Evolutionary conservation across 2,888 invertebrate genomes (phyloP), one percentile per base, ranked within the genome.

Genomic region (Eilema griseolum): DNA sequence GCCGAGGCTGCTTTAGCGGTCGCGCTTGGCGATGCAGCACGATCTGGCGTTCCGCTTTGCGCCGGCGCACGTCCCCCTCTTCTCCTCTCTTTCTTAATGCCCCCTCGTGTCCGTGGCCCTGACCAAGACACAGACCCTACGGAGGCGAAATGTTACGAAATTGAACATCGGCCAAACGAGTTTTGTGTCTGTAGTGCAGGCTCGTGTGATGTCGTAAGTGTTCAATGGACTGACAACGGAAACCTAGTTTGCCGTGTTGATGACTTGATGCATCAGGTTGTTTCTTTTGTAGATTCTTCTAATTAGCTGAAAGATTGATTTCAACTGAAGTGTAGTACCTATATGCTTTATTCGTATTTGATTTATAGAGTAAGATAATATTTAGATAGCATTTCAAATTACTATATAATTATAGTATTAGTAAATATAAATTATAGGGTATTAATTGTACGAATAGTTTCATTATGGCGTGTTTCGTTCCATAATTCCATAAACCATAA

Each of bases 21-120:
- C 93, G 95, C 92, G 95, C 95, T 95, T 87, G 92, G 89, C 95
- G 94, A 92, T 92, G 95, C 95, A 92, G 92, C 95, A 95, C 95
- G 95, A 94, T 95, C 95, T 94, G 90, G 88, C 94, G 94, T 94
- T 95, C 94, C 95, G 95, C 93, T 94, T 83, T 90, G 89, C 92
- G 93, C 91, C 85, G 89, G 88, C 89, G 87, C 87, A 87, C 80
- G 76, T 77, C 85, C 84, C 86, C 86, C 83, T 85, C 79, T 83
- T 74, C 72, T 61, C 77, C 79, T 73, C 79, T 83, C 82, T 83
- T 85, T 84, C 84, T 84, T 83, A 73, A 80, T 82, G 82, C 77
- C 85, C 82, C 79, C 78, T 76, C 79, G 73, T 80, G 69, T 79
- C 79, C 81, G 86, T 87, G 93, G 93, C 95, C 95, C 94, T 95